phyloP scores from a whole-genome alignment of 2,888 invertebrate genomes.

The Cephalotes varians region DNA sequence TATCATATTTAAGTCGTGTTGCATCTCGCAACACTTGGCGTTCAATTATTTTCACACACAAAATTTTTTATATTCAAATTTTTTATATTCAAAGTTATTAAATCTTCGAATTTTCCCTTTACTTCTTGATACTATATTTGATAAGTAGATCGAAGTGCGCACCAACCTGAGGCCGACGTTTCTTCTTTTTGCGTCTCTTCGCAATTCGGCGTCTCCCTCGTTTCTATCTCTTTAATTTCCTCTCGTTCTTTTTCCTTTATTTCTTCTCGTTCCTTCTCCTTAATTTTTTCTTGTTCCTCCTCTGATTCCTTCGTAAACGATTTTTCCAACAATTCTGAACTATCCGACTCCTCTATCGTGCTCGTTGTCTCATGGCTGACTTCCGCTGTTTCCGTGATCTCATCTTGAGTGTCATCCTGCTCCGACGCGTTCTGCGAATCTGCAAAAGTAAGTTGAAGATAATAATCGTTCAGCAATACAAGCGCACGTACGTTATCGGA shows the following conservation, averaged over 20 bases:
- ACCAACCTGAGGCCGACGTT: slow-evolving; percentile 75
- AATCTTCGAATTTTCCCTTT: background rate
- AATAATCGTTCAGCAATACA: background rate
- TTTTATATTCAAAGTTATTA: background rate
- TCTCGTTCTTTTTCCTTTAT: slow-evolving; percentile 19
- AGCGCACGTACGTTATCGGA: background rate
- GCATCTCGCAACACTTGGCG: background rate
- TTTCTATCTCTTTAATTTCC: slow-evolving; percentile 64
- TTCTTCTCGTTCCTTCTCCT: slow-evolving; percentile 67
- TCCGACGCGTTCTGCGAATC: slow-evolving; percentile 59
- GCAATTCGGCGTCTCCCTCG: slow-evolving; percentile 55
- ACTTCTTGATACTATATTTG: background rate
- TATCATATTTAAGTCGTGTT: background rate
- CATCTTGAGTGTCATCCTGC: slow-evolving; percentile 56
- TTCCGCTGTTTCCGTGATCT: slow-evolving; percentile 51
- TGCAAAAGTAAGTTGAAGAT: slow-evolving; percentile 34
- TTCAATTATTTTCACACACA: background rate
- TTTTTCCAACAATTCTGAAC: slow-evolving; percentile 52
- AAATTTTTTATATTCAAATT: background rate
- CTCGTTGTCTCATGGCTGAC: slow-evolving; percentile 46
- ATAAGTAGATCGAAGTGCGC: background rate
- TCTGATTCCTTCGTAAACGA: slow-evolving; percentile 62
- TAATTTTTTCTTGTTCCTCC: slow-evolving; percentile 55
- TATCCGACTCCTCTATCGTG: slow-evolving; percentile 53
- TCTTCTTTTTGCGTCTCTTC: slow-evolving; percentile 61